Base-by-base conservation (phyloP, 2,113 vertebrate species). In the Daboia siamensis region DNA sequence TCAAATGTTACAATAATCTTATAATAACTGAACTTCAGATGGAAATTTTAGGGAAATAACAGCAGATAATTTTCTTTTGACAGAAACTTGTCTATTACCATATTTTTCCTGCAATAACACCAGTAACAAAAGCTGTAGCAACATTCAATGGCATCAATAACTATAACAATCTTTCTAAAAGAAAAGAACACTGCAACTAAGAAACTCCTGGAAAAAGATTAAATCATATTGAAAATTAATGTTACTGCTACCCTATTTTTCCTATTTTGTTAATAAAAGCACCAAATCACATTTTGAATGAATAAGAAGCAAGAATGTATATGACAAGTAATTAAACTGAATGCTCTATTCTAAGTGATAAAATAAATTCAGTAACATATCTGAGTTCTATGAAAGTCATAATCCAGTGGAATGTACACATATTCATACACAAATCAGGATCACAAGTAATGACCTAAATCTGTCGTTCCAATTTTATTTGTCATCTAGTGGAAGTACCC, bases 31-130 rank as follows among this genome's bases (percentile, higher is more conserved):
- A 96, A 95, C 91, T 93, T 80, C 0, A 0, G 7, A 93, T 39
- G 92, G 51, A 90, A 80, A 95, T 90, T 90, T 84, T 90, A 90
- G 94, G 92, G 88, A 96, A 95, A 95, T 69, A 94, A 88, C 51
- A 93, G n/a, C 21, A 95, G 94, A 95, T 94, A 96, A 96, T 96
- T 96, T 96, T 94, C 93, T 95, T 93, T 95, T 95, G 93, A 94
- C 94, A 92, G 88, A 88, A 94, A 91, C 55, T 91, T 94, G 93
- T 92, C 39, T 90, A 92, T 86, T 29, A 44, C 33, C n/a, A 80
- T 33, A 93, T 92, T 95, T 95, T 94, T 92, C 64, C 95, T 93
- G 56, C 57, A 91, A n/a, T 6, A 90, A 87, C 91, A 33, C 48
- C 93, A 95, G 17, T 93, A 91, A 96, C 94, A 95, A 95, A 95